A percentile compares a stretch with the other conserved stretches of the same genome.
Evolutionary conservation across 2,113 vertebrate species (phyloP).

Genomic region (Melanerpes formicivorus): DNA sequence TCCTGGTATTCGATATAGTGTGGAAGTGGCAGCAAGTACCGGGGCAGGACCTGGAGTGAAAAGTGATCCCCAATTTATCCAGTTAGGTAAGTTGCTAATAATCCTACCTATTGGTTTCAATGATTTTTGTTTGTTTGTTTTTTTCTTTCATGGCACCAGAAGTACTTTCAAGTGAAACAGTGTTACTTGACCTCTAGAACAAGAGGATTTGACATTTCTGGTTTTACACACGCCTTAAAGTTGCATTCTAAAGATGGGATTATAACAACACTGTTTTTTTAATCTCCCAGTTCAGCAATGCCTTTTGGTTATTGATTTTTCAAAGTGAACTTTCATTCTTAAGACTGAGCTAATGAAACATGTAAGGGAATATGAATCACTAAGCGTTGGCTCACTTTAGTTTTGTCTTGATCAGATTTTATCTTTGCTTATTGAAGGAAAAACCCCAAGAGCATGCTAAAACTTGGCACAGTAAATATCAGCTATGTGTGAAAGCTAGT

Average conservation of each 20-base stretch:
- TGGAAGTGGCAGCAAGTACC: conserved; percentile 94
- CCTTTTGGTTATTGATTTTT: not conserved
- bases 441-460: not conserved
- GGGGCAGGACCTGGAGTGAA: conserved; percentile 91
- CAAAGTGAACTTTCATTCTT: not conserved
- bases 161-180: not conserved
- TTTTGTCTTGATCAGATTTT: conserved; percentile 3
- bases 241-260: not conserved
- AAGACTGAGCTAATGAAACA: not conserved
- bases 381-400: not conserved
- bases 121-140: not conserved
- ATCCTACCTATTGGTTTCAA: not conserved
- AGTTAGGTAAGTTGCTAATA: conserved; percentile 84
- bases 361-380: not conserved
- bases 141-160: not conserved
- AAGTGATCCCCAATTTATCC: conserved; percentile 91
- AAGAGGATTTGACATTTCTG: not conserved
- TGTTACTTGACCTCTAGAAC: conserved; percentile 10
- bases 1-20: conserved; percentile 90
- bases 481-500: not conserved
- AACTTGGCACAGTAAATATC: not conserved
- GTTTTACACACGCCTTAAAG: conserved; percentile 1
- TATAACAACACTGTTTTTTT: not conserved
- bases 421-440: not conserved
- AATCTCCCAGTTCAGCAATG: not conserved